Evolutionary conservation across 2,113 vertebrate genomes (phyloP).

Genomic region (Marmota monax): DNA sequence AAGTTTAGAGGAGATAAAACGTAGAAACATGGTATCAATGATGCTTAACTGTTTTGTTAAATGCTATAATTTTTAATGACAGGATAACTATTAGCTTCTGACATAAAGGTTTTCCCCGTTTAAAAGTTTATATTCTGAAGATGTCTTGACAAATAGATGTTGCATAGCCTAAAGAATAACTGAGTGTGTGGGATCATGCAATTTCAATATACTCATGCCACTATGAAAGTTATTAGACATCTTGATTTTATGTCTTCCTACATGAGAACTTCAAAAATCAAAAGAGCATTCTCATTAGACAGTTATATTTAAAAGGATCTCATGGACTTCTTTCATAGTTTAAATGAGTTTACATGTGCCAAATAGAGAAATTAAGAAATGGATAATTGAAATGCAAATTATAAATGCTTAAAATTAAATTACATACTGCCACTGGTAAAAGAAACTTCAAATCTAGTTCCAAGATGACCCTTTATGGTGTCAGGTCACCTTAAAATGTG

Average conservation of each 20-base stretch:
- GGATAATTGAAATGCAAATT: slow-evolving; percentile 82
- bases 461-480: slow-evolving; percentile 25
- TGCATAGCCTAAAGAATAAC: neutral
- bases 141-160: slow-evolving; percentile 7
- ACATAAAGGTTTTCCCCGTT: neutral
- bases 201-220: neutral
- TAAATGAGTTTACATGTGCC: slow-evolving; percentile 64
- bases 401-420: slow-evolving; percentile 81
- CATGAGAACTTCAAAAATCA: slow-evolving; percentile 37
- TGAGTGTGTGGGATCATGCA: neutral
- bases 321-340: slow-evolving; percentile 8
- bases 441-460: slow-evolving; percentile 45
- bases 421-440: slow-evolving; percentile 55
- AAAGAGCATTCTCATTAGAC: neutral
- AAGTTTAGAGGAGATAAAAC: neutral
- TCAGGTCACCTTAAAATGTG: slow-evolving; percentile 51
- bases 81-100: neutral
- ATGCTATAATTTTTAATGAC: slow-evolving; percentile 19
- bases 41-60: slow-evolving; percentile 42
- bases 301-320: slow-evolving; percentile 41
- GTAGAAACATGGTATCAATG: neutral
- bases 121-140: neutral
- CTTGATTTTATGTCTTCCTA: neutral
- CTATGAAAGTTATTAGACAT: neutral
- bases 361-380: slow-evolving; percentile 79